These are phyloP conservation scores for Carabus problematicus DNA, from an alignment of 2,888 invertebrate species.

Conservation along the genomic window DNA sequence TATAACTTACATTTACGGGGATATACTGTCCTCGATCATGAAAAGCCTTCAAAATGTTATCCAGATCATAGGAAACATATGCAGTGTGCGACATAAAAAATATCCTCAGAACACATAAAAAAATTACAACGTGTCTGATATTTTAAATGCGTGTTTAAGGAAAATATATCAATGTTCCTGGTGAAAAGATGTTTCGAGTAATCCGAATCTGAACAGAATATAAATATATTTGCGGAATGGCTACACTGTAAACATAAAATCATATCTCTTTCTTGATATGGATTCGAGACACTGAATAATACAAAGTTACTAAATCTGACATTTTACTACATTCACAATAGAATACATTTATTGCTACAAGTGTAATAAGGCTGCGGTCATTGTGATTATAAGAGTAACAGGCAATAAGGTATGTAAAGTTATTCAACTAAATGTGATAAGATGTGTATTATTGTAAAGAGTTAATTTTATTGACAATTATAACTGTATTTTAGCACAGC, in stretches of 20 bases:
- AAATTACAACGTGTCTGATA: conserved; percentile 32
- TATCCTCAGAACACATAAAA: conserved; percentile 17
- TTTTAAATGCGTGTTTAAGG: conserved; percentile 27
- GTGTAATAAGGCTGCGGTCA: no score
- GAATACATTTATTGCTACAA: background rate
- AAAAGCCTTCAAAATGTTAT: conserved; percentile 26
- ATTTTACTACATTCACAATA: background rate
- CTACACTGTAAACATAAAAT: background rate
- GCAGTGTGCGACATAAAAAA: conserved; percentile 27
- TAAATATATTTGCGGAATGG: background rate
- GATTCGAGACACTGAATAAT: background rate
- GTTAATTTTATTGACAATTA: no score
- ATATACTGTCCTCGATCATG: conserved; percentile 24
- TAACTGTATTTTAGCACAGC: no score
- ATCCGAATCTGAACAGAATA: background rate
- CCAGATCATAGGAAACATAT: conserved; percentile 29
- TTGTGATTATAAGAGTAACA: no score
- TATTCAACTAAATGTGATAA: no score
- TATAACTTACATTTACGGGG: conserved; percentile 8
- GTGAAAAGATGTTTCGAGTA: background rate
- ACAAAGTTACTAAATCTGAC: background rate
- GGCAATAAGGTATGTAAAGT: no score
- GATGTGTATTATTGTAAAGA: no score
- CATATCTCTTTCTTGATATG: background rate
- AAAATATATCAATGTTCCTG: conserved; percentile 16